Evolutionary conservation across 2,797 vertebrate species (phyloP).

Genomic region (Melanotaenia boesemani): DNA sequence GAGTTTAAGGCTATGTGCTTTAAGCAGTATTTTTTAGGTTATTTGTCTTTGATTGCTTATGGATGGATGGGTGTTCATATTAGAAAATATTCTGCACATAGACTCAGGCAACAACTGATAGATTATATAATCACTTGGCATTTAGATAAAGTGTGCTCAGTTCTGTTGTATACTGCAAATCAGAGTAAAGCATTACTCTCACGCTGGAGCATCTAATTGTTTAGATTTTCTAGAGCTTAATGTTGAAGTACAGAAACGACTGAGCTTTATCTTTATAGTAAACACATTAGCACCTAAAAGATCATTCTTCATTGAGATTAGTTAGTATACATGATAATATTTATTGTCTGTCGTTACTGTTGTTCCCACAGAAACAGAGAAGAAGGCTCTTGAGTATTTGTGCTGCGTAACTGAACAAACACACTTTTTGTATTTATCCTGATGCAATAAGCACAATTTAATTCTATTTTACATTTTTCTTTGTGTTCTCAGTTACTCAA

Average conservation of each 20-base stretch:
- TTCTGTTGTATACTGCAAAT: not conserved
- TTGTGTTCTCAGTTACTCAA: conserved; percentile 31
- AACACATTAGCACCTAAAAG: not conserved
- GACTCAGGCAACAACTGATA: not conserved
- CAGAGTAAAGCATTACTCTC: not conserved
- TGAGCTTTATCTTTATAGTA: not conserved
- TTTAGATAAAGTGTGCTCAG: not conserved
- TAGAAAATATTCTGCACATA: not conserved
- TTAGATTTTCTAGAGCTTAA: not conserved
- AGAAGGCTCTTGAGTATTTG: not conserved
- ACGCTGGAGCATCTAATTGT: not conserved
- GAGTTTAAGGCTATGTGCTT: not conserved
- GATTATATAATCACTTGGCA: not conserved
- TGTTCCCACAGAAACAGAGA: not conserved
- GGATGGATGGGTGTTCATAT: not conserved
- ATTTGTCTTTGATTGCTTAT: not conserved
- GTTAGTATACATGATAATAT: not conserved
- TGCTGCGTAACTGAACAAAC: not conserved
- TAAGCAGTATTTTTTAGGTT: not conserved
- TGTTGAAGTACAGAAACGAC: not conserved
- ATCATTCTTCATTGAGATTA: not conserved
- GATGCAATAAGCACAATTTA: not conserved
- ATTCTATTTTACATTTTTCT: conserved; percentile 24
- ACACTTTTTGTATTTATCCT: not conserved
- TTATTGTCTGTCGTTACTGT: not conserved